phyloP scores from a whole-genome alignment of 2,113 vertebrate species.

The Macaca fascicularis region DNA sequence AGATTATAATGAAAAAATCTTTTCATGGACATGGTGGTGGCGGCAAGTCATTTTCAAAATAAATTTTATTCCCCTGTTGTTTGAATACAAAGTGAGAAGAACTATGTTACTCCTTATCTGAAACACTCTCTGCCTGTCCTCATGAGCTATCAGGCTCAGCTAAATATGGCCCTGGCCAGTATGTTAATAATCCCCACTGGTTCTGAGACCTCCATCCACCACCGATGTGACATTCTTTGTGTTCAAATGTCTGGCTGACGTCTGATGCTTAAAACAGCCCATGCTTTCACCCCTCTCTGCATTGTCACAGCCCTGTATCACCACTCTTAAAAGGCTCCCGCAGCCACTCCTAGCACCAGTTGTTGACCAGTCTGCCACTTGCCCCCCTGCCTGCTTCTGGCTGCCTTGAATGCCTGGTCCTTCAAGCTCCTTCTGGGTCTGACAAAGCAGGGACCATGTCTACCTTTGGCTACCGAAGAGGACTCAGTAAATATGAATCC shows the following conservation, averaged over 20 bases:
- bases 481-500: conserved; percentile 98
- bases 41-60: background rate
- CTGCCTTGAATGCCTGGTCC: conserved; percentile 80
- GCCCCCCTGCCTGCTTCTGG: conserved; percentile 63
- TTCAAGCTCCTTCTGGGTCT: conserved; percentile 68
- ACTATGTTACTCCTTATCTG: background rate
- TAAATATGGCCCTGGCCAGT: conserved; percentile 90
- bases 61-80: conserved; percentile 10
- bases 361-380: conserved; percentile 75
- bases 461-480: conserved; percentile 95
- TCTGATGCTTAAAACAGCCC: conserved; percentile 94
- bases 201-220: conserved; percentile 85
- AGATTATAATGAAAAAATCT: conserved; percentile 40
- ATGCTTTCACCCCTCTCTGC: conserved; percentile 91
- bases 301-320: conserved; percentile 87
- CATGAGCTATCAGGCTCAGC: conserved; percentile 79
- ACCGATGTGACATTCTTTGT: conserved; percentile 94
- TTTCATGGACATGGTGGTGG: background rate
- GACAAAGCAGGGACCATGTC: conserved; percentile 89
- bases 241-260: conserved; percentile 92
- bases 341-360: conserved; percentile 87
- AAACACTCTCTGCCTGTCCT: conserved; percentile 36
- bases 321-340: conserved; percentile 91
- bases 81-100: background rate
- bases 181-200: conserved; percentile 85